Evolutionary conservation across 2,113 vertebrate genomes (phyloP), one percentile per base, ranked within the genome.

Genomic region (Dendrocopos noguchii): DNA sequence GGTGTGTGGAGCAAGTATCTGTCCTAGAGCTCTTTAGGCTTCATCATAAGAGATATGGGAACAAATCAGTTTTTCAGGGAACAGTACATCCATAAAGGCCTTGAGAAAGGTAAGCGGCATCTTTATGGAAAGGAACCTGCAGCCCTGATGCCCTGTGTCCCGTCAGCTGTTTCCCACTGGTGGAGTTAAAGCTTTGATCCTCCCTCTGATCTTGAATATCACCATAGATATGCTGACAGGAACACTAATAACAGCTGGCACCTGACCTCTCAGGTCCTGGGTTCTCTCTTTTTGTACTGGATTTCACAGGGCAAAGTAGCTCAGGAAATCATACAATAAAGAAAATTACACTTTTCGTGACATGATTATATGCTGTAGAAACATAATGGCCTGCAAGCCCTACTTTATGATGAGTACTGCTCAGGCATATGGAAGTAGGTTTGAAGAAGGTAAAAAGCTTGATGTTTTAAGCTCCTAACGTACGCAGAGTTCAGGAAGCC

Each of bases 261-360:
- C 20, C 28, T 31, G 53, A 76, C 16, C 52, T 81, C 76, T 71
- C 5, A 7, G 16, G 76, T 57, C 56, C 31, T 67, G 22, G 11
- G 8, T 57, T 88, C 18, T 34, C 10, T 63, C 44, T 34, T 11
- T 68, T 73, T 80, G 39, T 60, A 47, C 20, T 80, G 68, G 17
- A 50, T 65, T 91, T 93, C 52, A 87, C 55, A 59, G 68, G 42
- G 42, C 15, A 64, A 80, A 66, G 34, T 11, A 90, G 29, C 81
- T 94, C 74, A 68, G 80, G 39, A 89, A 93, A 81, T 93, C 34
- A 6, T 75, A 52, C 31, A 80, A 46, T 87, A 56, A 81, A 88
- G 63, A 89, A 86, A 95, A 93, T 50, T 29, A 65, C 68, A 75
- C 33, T 59, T 87, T 84, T 57, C 46, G 14, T 76, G 59, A 64